phyloP scores from a whole-genome alignment of 1,140 invertebrate genomes.

The Apocrypta bakeri region DNA sequence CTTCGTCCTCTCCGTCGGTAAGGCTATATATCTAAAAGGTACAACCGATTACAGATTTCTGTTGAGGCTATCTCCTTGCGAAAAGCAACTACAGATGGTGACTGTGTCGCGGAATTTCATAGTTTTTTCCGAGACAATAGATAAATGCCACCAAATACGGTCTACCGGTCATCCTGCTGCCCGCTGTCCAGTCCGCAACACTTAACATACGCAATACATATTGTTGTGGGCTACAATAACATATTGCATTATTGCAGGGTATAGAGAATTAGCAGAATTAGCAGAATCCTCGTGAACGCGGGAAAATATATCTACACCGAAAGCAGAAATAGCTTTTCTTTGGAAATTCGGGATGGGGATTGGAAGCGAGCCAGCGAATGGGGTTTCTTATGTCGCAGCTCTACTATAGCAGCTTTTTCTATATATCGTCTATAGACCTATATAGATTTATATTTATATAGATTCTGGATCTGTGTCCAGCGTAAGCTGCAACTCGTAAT shows the following conservation, averaged over 20 bases:
- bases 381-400: background rate
- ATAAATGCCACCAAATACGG: too few relatives aligned
- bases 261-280: too few relatives aligned
- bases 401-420: too few relatives aligned
- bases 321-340: slow-evolving; percentile 19
- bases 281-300: background rate
- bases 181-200: too few relatives aligned
- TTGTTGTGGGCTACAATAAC: too few relatives aligned
- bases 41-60: background rate
- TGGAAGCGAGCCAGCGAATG: slow-evolving; percentile 11
- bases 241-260: too few relatives aligned
- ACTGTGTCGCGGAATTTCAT: background rate
- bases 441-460: background rate
- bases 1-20: background rate
- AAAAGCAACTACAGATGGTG: background rate
- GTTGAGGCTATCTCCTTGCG: too few relatives aligned
- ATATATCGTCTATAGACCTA: background rate
- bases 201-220: too few relatives aligned
- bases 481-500: background rate
- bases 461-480: background rate
- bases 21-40: background rate
- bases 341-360: slow-evolving; percentile 16
- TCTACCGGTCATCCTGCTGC: too few relatives aligned
- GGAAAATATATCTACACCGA: background rate
- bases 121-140: too few relatives aligned